Percentiles rank a stretch among this genome's conserved stretches.
Conservation (phyloP, 2,888 invertebrate genomes). For the Cynaeus angustus region DNA sequence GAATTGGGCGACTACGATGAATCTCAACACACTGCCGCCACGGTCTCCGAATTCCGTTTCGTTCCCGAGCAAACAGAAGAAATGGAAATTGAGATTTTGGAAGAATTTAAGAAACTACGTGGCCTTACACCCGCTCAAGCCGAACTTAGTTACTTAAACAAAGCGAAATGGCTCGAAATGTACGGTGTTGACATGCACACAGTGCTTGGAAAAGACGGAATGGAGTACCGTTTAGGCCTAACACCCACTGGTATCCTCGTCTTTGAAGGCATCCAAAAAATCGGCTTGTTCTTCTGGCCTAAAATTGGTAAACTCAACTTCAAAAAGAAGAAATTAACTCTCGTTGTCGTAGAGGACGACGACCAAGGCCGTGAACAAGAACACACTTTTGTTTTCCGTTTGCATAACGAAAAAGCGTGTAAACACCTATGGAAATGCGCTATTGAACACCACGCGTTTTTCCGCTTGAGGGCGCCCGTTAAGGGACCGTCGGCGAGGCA, state of each 20-base stretch:
- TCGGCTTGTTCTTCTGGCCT: constrained; percentile 99
- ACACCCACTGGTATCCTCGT: constrained; percentile 99
- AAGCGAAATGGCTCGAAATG: constrained; percentile 96
- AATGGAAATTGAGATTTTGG: constrained; percentile 94
- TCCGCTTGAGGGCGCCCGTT: constrained; percentile 92
- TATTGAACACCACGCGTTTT: constrained; percentile 99
- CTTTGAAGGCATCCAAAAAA: constrained; percentile 95
- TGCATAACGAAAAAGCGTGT: constrained; percentile 97
- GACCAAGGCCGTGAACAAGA: constrained; percentile 97
- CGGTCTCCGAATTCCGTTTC: constrained; percentile 98
- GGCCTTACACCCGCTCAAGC: constrained; percentile 96
- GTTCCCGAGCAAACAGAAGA: constrained; percentile 97
- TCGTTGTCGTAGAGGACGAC: constrained; percentile 99
- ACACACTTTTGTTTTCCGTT: constrained; percentile 97
- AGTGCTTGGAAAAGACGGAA: constrained; percentile 96
- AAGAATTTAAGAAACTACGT: constrained; percentile 90
- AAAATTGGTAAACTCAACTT: constrained; percentile 99
- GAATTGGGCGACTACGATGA: constrained; percentile 98
- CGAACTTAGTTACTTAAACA: constrained; percentile 95
- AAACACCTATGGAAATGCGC: constrained; percentile 99
- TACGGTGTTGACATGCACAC: constrained; percentile 99
- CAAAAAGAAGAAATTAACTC: constrained; percentile 96
- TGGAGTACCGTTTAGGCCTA: constrained; percentile 95
- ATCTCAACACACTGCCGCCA: constrained; percentile 92
- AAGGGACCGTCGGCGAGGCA: constrained; percentile 92